These are phyloP conservation scores for Parus major DNA, from an alignment of 2,113 vertebrate genomes.

Conservation along the genomic window DNA sequence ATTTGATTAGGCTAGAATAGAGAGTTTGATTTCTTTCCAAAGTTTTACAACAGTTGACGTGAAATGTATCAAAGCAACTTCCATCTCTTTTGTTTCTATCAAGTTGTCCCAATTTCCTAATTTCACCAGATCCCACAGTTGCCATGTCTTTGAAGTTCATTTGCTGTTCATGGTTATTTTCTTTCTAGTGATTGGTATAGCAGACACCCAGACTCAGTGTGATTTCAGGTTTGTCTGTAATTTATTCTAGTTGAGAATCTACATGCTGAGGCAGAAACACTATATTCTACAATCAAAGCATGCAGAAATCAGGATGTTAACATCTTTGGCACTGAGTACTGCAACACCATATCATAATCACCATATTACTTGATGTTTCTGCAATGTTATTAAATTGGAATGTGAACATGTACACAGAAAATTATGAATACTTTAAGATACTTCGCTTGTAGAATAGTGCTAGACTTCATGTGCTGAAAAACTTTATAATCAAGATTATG, in stretches of 20 bases:
- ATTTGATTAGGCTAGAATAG: slow-evolving; percentile 39
- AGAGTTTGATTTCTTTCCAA: slow-evolving; percentile 40
- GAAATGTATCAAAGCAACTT: not conserved
- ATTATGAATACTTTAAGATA: not conserved
- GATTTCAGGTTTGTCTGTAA: not conserved
- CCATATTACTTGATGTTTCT: not conserved
- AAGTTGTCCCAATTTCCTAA: not conserved
- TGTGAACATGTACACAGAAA: not conserved
- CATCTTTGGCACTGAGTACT: not conserved
- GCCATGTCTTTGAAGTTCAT: slow-evolving; percentile 20
- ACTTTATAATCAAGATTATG: not conserved
- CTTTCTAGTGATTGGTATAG: slow-evolving; percentile 36
- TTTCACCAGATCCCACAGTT: slow-evolving; percentile 21
- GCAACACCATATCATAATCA: not conserved
- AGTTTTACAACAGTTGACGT: slow-evolving; percentile 44
- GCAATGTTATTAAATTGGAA: not conserved
- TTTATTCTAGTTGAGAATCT: slow-evolving; percentile 23
- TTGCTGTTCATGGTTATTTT: not conserved
- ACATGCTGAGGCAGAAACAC: not conserved
- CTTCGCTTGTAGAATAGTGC: not conserved
- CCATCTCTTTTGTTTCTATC: not conserved
- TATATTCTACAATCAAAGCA: not conserved
- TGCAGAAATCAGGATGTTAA: not conserved
- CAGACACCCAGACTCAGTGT: slow-evolving; percentile 25
- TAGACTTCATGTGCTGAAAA: not conserved